A percentile compares a stretch with the other conserved stretches of the same genome.
Evolutionary conservation across 1,140 invertebrate species (phyloP).

Genomic region (Hypsibius dujardini): DNA sequence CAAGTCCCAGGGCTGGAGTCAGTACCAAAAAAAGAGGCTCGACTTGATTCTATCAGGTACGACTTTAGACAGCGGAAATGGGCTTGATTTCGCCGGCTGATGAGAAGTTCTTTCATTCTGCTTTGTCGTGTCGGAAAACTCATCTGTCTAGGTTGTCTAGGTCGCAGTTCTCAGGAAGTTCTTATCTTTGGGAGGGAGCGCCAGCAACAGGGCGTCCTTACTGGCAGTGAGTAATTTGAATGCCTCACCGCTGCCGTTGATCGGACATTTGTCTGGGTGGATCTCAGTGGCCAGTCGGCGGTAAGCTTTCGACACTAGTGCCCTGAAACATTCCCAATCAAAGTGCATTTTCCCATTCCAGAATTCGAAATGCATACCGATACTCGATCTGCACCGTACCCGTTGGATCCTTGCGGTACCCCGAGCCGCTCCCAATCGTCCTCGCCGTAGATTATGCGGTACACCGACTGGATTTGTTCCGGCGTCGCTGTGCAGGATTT

Average conservation of each 20-base stretch:
- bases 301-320: background rate
- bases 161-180: too few relatives aligned
- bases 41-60: too few relatives aligned
- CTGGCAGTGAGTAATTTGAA: background rate
- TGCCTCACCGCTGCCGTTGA: background rate
- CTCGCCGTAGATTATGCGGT: background rate
- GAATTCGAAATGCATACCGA: too few relatives aligned
- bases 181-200: conserved; percentile 3
- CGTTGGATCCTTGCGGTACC: background rate
- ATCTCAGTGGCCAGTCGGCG: background rate
- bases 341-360: too few relatives aligned
- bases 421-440: background rate
- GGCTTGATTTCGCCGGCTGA: background rate
- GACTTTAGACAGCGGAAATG: background rate
- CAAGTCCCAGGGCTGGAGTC: too few relatives aligned
- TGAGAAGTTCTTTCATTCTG: background rate
- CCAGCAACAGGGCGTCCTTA: too few relatives aligned
- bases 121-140: background rate
- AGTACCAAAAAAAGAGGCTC: too few relatives aligned
- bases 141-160: background rate
- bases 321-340: too few relatives aligned
- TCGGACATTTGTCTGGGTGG: background rate
- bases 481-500: background rate
- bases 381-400: too few relatives aligned
- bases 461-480: background rate